Base-by-base conservation (phyloP, 1,140 invertebrate species). In the Trichomalopsis sarcophagae region DNA sequence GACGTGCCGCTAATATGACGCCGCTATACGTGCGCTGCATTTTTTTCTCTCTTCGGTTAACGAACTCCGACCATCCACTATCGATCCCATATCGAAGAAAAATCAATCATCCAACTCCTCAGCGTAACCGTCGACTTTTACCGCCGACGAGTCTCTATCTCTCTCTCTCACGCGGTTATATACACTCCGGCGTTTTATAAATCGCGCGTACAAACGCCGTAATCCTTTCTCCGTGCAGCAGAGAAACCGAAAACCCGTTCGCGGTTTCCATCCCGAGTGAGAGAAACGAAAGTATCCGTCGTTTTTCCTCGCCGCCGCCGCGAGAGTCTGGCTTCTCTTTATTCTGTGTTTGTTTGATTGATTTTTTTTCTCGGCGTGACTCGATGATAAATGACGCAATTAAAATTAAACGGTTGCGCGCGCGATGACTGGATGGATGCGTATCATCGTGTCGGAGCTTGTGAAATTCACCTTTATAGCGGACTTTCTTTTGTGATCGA, bases 211-310 rank as follows among this genome's bases (percentile, higher is more conserved):
- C 2, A 73, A 44, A 36, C 2, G 33, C 17, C 55, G 55, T 62
- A 75, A 33, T 84, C 84, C 84, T 86, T 86, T 80, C 80, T 78
- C 86, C 73, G 21, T 85, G 13, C 33, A 13, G 33, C 66, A 33
- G 44, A 77, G 81, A 81, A 80, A 79, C 79, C 80, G 76, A 80
- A 85, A 82, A 87, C 78, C 76, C 50, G 79, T 84, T 84, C 73
- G 77, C 81, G 47, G 77, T 79, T 83, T 82, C 55, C 50, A 84
- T 7, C 23, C 76, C 44, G 44, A 78, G 76, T 62, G 47, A 33
- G 27, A 84, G 82, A 84, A 86, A 75, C 82, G 78, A 81, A 84
- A 81, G 82, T 36, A 36, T 81, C 44, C 74, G 1, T 77, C 33
- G 44, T 77, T 78, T 82, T 79, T 85, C 50, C 10, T 80, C 17